Conservation (phyloP, 53 echinoderm and acorn worm species). For the Patiria pectinifera region DNA sequence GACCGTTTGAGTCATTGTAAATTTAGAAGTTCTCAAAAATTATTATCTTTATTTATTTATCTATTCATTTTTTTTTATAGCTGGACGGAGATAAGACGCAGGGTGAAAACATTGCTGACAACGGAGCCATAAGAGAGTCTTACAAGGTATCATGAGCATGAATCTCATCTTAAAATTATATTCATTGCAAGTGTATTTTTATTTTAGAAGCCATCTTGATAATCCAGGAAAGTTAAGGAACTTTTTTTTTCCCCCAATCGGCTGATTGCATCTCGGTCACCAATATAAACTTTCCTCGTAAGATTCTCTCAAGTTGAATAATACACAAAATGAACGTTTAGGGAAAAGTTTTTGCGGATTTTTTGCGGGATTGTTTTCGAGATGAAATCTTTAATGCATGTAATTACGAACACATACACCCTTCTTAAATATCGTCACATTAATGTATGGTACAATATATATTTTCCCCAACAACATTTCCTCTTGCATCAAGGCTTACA, state of each 20-base stretch:
- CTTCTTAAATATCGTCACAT: no score
- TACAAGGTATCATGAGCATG: background rate
- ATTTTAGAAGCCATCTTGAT: background rate
- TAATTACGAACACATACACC: no score
- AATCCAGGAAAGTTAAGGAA: no score
- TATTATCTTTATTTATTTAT: background rate
- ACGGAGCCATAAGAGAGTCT: constrained; percentile 62
- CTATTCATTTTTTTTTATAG: constrained; percentile 52
- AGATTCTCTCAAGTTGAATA: no score
- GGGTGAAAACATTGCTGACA: constrained; percentile 95
- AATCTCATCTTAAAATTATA: background rate
- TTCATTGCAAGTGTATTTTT: no score
- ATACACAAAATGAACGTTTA: no score
- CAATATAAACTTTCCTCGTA: background rate
- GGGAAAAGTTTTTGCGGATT: no score
- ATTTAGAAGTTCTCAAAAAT: background rate
- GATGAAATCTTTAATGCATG: no score
- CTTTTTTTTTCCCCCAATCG: no score
- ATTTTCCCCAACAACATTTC: background rate
- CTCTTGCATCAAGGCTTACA: constrained; percentile 67
- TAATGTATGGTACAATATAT: no score
- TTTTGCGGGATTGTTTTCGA: no score
- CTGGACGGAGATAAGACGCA: constrained; percentile 79
- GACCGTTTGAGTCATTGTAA: background rate
- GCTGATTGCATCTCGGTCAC: background rate